Evolutionary conservation across 2,113 vertebrate species (phyloP).

Genomic region (Thamnophis sirtalis): DNA sequence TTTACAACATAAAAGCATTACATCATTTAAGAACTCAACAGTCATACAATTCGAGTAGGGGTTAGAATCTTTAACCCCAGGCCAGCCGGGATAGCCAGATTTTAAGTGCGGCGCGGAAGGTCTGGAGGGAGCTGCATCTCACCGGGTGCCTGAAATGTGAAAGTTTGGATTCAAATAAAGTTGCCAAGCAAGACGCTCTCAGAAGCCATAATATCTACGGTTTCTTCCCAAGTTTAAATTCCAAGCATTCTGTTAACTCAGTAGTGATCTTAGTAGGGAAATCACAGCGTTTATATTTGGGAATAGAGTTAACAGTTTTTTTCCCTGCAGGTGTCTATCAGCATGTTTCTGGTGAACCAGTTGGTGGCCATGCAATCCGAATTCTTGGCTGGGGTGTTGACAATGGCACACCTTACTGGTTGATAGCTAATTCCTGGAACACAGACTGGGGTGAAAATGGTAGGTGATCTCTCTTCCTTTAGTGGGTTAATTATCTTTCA

Average conservation of each 20-base stretch:
- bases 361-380: conserved; percentile 92
- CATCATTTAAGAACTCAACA: no score
- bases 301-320: background rate
- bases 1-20: no score
- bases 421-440: conserved; percentile 97
- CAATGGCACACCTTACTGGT: conserved; percentile 82
- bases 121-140: background rate
- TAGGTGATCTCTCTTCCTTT: conserved; percentile 63
- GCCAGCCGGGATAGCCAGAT: no score
- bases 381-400: conserved; percentile 92
- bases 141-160: background rate
- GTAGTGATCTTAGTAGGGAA: background rate
- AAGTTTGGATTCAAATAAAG: background rate
- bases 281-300: background rate
- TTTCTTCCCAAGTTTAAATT: background rate
- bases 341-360: conserved; percentile 76
- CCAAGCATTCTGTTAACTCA: background rate
- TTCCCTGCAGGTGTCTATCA: conserved; percentile 84
- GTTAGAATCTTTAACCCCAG: no score
- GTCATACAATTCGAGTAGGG: no score
- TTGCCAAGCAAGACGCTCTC: background rate
- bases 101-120: no score
- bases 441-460: conserved; percentile 94
- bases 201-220: background rate
- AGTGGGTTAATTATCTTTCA: background rate